Evolutionary conservation across 1,140 invertebrate genomes (phyloP).

Genomic region (Coenobita brevimanus): DNA sequence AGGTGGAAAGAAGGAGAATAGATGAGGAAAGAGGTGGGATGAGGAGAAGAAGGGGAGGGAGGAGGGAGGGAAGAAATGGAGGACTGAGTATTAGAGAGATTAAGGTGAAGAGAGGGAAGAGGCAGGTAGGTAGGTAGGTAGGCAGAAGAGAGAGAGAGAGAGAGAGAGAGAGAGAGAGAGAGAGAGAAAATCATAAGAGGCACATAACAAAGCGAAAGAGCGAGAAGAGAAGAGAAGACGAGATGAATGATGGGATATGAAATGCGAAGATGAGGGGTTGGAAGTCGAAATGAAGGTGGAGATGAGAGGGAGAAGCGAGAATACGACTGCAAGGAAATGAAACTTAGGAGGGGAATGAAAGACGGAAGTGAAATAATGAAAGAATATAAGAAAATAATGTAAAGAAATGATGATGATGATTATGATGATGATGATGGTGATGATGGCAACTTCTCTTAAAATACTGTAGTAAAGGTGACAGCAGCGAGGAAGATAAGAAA

Average conservation of each 20-base stretch:
- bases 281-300: background rate
- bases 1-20: background rate
- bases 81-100: background rate
- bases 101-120: background rate
- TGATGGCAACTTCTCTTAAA: too few species aligned
- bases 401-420: too few species aligned
- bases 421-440: too few species aligned
- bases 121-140: background rate
- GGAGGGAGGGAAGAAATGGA: background rate
- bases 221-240: background rate
- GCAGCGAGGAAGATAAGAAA: background rate
- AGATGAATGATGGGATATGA: background rate
- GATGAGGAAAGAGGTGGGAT: too few species aligned
- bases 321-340: too few species aligned
- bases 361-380: conserved; percentile 18
- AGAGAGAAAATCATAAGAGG: background rate
- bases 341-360: background rate
- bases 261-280: background rate
- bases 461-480: background rate
- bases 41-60: background rate
- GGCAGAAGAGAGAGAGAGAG: background rate
- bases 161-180: background rate
- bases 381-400: too few species aligned
- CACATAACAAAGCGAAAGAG: background rate
- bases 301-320: background rate